Conservation (phyloP, 2,797 vertebrate genomes). For the Pteronotus mesoamericanus region DNA sequence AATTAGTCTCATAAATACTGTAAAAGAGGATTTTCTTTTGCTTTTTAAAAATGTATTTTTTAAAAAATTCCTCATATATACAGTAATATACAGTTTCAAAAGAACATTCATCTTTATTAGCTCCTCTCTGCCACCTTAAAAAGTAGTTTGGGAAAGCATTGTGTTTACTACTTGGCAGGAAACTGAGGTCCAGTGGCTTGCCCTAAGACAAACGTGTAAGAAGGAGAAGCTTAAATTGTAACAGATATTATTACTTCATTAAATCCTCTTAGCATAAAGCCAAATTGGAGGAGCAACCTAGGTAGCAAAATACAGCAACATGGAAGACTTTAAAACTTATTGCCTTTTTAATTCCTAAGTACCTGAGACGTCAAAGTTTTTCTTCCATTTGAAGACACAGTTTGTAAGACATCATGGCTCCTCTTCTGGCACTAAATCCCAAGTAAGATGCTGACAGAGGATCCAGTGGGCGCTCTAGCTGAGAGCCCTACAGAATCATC, state of each 20-base stretch:
- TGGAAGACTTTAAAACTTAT: not conserved
- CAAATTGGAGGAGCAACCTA: not conserved
- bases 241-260: slow-evolving; percentile 43
- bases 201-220: not conserved
- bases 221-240: slow-evolving; percentile 25
- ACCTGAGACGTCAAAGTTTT: not conserved
- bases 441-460: not conserved
- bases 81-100: not conserved
- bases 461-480: not conserved
- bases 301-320: not conserved
- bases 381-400: not conserved
- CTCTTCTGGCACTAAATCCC: not conserved
- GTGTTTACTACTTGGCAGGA: not conserved
- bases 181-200: not conserved
- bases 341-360: not conserved
- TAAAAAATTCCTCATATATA: not conserved
- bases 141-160: not conserved
- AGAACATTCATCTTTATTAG: not conserved
- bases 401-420: not conserved
- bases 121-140: not conserved
- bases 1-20: not conserved
- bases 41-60: not conserved
- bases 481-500: not conserved
- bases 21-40: not conserved
- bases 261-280: slow-evolving; percentile 43